Conservation (phyloP, 1,140 invertebrate species). For the Prorops nasuta region DNA sequence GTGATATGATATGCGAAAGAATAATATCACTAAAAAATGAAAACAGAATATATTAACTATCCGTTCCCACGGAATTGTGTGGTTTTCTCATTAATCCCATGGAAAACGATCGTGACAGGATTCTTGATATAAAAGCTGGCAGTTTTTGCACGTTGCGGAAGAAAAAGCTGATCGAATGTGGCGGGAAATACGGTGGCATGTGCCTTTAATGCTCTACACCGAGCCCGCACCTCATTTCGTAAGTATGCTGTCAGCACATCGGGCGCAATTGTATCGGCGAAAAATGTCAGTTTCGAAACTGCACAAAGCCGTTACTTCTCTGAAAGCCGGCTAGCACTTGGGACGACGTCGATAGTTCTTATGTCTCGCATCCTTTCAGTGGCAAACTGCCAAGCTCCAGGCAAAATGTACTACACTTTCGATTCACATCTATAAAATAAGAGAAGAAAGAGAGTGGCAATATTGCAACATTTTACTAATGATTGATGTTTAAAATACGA, state of each 20-base stretch:
- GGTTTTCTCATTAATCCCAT: too few relatives aligned
- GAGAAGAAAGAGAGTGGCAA: too few relatives aligned
- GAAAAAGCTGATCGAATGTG: conserved; percentile 10
- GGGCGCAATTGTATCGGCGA: conserved; percentile 1
- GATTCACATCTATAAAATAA: too few relatives aligned
- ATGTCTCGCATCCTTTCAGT: conserved; percentile 2
- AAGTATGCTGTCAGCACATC: conserved; percentile 11
- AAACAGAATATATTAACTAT: too few relatives aligned
- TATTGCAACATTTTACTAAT: too few relatives aligned
- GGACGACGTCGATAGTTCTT: conserved; percentile 14
- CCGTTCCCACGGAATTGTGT: too few relatives aligned
- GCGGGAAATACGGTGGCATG: conserved; percentile 3
- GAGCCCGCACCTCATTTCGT: conserved; percentile 10
- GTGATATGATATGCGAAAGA: too few relatives aligned
- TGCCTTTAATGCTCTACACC: neutral
- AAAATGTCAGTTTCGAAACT: conserved; percentile 16
- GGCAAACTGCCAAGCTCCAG: conserved; percentile 5
- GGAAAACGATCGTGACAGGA: too few relatives aligned
- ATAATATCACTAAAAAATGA: too few relatives aligned
- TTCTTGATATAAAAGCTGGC: too few relatives aligned
- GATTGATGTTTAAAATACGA: too few relatives aligned
- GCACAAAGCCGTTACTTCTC: neutral
- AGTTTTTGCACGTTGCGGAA: too few relatives aligned
- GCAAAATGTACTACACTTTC: neutral
- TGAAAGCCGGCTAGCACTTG: conserved; percentile 10